Conservation (phyloP, 2,113 vertebrate genomes). For the Corythornis vintsioides region DNA sequence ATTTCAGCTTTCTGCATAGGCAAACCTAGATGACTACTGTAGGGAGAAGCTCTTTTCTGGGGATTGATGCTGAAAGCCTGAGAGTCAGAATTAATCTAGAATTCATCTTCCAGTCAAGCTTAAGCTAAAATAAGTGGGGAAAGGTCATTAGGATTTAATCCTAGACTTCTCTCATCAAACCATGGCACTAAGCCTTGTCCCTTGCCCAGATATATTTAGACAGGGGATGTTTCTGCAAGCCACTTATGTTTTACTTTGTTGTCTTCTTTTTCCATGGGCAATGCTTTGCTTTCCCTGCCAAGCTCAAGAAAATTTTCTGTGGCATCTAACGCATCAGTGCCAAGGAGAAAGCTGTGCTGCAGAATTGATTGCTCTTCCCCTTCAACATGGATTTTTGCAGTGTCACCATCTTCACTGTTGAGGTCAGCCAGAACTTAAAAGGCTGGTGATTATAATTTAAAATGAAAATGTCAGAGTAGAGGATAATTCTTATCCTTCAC, state of each 20-base stretch:
- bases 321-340: neutral
- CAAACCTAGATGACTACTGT: neutral
- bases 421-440: neutral
- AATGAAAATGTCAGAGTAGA: constrained; percentile 1
- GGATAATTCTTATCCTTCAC: neutral
- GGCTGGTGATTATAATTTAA: neutral
- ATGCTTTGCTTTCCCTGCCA: neutral
- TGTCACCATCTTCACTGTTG: neutral
- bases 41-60: neutral
- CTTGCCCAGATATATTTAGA: neutral
- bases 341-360: neutral
- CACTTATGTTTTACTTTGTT: neutral
- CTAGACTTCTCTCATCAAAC: fast-evolving
- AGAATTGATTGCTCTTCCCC: neutral
- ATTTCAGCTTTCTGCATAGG: neutral
- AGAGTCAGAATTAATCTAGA: neutral
- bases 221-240: neutral
- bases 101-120: neutral
- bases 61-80: neutral
- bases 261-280: neutral
- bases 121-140: neutral
- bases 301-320: neutral
- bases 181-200: fast-evolving
- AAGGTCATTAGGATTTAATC: neutral
- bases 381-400: neutral